A percentile compares a stretch with the other conserved stretches of the same genome.
Evolutionary conservation across 2,888 invertebrate genomes (phyloP).

Genomic region (Pandemis heparana): DNA sequence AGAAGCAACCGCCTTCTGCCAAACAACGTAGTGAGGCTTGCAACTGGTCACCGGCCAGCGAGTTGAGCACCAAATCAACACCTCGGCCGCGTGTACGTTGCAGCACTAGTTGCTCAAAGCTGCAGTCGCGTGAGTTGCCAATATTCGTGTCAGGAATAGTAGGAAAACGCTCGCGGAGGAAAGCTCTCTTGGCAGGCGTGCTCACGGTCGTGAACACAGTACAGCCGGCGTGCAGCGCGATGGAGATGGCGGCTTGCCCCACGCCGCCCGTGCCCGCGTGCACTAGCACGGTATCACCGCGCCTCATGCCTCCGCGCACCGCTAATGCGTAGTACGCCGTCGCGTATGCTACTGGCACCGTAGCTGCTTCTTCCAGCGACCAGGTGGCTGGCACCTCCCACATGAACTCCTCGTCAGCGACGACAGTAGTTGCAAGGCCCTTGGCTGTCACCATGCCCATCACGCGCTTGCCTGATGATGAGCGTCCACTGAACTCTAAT

Average conservation of each 20-base stretch:
- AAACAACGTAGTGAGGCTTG: slow-evolving; percentile 97
- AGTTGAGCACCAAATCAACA: slow-evolving; percentile 98
- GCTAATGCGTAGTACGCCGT: slow-evolving; percentile 96
- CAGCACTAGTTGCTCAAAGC: slow-evolving; percentile 92
- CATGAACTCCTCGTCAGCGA: slow-evolving; percentile 91
- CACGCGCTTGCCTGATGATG: slow-evolving; percentile 90
- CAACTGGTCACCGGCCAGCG: slow-evolving; percentile 97
- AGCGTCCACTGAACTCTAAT: slow-evolving; percentile 96
- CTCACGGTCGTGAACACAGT: slow-evolving; percentile 97
- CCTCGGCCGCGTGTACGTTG: slow-evolving; percentile 94
- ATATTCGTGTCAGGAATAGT: slow-evolving; percentile 91
- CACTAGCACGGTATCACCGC: slow-evolving; percentile 94
- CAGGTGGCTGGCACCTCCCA: slow-evolving; percentile 83
- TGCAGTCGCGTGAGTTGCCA: slow-evolving; percentile 88
- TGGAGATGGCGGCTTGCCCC: slow-evolving; percentile 98
- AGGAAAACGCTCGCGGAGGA: slow-evolving; percentile 93
- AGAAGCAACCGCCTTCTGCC: slow-evolving; percentile 96
- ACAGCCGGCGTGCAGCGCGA: slow-evolving; percentile 96
- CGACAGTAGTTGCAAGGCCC: slow-evolving; percentile 95
- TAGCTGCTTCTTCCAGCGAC: slow-evolving; percentile 97
- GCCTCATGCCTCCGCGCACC: slow-evolving; percentile 93
- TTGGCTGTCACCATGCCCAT: slow-evolving; percentile 97
- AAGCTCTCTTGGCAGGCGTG: slow-evolving; percentile 94
- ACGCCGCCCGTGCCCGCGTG: slow-evolving; percentile 99
- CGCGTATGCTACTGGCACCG: slow-evolving; percentile 97